A percentile compares a stretch with the other conserved stretches of the same genome.
Evolutionary conservation across 2,797 vertebrate genomes (phyloP).

Genomic region (Cossypha dichroa): DNA sequence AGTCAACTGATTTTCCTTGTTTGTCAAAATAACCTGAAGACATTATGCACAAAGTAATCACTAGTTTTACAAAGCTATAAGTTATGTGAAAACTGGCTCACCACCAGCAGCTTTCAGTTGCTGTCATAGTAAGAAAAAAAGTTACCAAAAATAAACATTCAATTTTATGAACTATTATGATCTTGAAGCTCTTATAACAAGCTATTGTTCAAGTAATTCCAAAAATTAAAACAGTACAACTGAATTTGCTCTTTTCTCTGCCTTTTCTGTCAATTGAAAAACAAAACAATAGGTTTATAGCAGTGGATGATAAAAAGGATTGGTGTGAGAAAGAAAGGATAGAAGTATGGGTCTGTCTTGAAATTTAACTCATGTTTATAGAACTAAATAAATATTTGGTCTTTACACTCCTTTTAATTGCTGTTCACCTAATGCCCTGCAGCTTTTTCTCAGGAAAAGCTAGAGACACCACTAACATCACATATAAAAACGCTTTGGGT

Average conservation of each 20-base stretch:
- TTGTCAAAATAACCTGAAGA: background rate
- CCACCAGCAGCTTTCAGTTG: background rate
- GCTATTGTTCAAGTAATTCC: background rate
- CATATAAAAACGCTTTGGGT: background rate
- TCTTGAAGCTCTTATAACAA: background rate
- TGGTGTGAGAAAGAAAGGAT: slow-evolving; percentile 6
- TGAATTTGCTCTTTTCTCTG: background rate
- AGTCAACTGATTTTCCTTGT: background rate
- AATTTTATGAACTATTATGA: background rate
- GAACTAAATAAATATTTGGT: background rate
- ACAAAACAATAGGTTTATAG: background rate
- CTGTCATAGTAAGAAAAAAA: background rate
- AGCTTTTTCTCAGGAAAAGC: background rate
- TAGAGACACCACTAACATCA: background rate
- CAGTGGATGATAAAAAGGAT: slow-evolving; percentile 18
- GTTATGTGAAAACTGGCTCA: background rate
- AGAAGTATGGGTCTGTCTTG: slow-evolving; percentile 17
- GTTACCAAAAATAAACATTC: background rate
- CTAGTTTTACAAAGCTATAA: background rate
- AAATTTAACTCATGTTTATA: slow-evolving; percentile 11
- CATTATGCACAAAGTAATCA: background rate
- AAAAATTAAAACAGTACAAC: background rate
- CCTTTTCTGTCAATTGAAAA: background rate
- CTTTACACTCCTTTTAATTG: background rate
- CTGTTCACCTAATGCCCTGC: background rate